These are phyloP conservation scores for Siphlonurus alternatus DNA, from an alignment of 2,888 invertebrate species.

Conservation along the genomic window DNA sequence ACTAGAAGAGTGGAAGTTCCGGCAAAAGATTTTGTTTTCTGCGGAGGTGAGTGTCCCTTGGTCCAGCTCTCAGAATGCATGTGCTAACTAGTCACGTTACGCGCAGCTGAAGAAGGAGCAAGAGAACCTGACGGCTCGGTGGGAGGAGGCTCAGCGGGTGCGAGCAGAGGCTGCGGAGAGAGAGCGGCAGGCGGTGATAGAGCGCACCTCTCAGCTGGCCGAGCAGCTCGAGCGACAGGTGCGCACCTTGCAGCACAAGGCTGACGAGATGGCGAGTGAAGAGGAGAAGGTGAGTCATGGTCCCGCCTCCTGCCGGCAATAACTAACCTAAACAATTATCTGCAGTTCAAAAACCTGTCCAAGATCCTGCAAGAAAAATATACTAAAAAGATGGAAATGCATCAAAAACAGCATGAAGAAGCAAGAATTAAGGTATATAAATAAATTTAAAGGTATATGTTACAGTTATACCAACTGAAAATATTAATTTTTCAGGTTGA, in stretches of 20 bases:
- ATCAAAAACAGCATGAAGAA: neutral
- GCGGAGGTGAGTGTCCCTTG: neutral
- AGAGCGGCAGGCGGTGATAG: neutral
- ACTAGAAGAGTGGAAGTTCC: neutral
- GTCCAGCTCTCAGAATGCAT: neutral
- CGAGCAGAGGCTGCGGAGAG: neutral
- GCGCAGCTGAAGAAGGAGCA: neutral
- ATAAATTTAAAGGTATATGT: too few relatives aligned
- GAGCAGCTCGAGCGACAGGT: neutral
- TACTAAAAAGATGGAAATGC: neutral
- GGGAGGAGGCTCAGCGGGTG: neutral
- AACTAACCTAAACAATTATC: neutral
- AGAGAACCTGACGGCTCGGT: neutral
- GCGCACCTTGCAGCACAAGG: neutral
- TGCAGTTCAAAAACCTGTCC: neutral
- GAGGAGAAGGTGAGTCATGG: neutral
- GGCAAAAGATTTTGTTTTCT: neutral
- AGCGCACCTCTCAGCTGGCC: neutral
- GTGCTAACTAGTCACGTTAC: neutral
- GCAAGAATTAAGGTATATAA: neutral
- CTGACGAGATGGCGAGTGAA: neutral
- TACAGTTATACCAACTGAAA: too few relatives aligned
- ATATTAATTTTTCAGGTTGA: too few relatives aligned
- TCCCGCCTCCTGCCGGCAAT: neutral
- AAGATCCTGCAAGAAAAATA: neutral